Base-by-base conservation (phyloP, 2,888 invertebrate species). In the Myopa tessellatipennis region DNA sequence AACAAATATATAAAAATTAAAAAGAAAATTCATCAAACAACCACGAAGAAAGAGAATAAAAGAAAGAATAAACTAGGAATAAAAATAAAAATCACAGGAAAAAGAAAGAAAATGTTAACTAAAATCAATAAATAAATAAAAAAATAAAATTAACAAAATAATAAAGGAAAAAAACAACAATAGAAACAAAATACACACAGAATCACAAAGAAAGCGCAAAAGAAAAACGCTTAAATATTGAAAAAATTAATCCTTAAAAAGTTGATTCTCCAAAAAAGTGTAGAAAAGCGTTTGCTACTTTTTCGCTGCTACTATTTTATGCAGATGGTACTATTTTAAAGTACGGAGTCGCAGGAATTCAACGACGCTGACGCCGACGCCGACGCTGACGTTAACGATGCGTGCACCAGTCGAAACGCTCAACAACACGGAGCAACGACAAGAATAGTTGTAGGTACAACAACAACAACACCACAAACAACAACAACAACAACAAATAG, bases 401-500 rank as follows among this genome's bases (percentile, higher is more conserved):
- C 65, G 16, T 26, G 7, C 45, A 50, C 26, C 6, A 34, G 36
- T 60, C 8, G 6, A 58, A 58, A 26, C 26, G 2, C 26, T 26
- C 26, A 58, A 4, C 16, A 58, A 6, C 58, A 34, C 65, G 8
- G 7, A 65, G 12, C 63, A 18, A 18, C 50, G 60, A 38, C 61
- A 45, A 70, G 40, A 77, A 40, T 70, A 63, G 72, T 45, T 10
- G 52, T 34, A 38, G 36, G 12, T 45, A 72, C 76, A 78, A 73
- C 69, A 75, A 78, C 55, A 80, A 80, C 18, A 78, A 67, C 77
- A 65, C 58, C 69, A 58, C 45, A 12, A 78, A 74, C 67, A 74
- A 75, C 16, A 77, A 36, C 68, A 72, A 60, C 68, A 68, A 76
- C 73, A 61, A 58, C 74, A 74, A 73, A 45, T 40, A 74, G 65